Percentiles rank a stretch among this genome's conserved stretches.
These are phyloP conservation scores for Grammomys surdaster DNA, from an alignment of 2,113 vertebrate species.

Conservation along the genomic window DNA sequence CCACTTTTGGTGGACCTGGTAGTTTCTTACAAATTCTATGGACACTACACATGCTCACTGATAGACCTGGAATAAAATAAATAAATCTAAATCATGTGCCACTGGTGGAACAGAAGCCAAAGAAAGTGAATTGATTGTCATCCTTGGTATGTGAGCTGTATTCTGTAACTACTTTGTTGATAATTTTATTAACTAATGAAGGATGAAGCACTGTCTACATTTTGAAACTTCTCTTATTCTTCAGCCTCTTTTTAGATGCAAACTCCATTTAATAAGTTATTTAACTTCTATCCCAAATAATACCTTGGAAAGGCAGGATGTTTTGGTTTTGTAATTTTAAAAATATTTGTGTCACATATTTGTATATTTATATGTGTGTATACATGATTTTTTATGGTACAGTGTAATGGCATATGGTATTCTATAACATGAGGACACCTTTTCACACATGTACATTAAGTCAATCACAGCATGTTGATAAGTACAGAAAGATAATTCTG, in stretches of 20 bases:
- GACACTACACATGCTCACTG: neutral
- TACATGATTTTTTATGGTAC: neutral
- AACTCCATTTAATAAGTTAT: neutral
- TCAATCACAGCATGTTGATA: neutral
- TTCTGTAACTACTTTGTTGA: neutral
- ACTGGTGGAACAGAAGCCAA: neutral
- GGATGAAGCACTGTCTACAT: neutral
- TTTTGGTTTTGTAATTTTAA: neutral
- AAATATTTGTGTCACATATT: neutral
- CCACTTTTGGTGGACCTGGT: neutral
- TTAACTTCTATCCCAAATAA: neutral
- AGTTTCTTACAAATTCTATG: neutral
- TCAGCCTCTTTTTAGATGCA: neutral
- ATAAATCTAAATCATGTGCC: neutral
- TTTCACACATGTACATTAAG: neutral
- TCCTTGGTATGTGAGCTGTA: neutral
- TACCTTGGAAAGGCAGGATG: neutral
- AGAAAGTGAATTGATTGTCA: neutral
- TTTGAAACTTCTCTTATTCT: neutral
- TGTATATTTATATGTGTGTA: neutral
- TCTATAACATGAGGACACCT: neutral
- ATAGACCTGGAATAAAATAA: neutral
- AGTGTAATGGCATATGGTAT: neutral
- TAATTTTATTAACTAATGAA: neutral
- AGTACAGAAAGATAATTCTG: accelerated